phyloP scores from a whole-genome alignment of 2,113 vertebrate genomes.

The Pleuronectes platessa region DNA sequence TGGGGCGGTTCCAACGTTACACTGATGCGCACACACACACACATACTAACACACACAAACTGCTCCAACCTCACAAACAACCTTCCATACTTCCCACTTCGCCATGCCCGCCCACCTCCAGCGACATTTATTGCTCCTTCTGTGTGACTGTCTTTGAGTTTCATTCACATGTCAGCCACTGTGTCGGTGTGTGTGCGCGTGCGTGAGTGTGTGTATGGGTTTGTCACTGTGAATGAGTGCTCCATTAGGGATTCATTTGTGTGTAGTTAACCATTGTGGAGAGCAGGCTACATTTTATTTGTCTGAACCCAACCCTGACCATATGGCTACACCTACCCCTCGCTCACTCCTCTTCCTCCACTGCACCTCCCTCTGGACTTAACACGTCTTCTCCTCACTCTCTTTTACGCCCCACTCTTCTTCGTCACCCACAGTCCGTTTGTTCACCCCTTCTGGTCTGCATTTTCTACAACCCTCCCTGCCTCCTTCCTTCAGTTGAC shows the following conservation, averaged over 20 bases:
- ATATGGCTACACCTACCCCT: constrained; percentile 85
- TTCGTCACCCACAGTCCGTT: constrained; percentile 42
- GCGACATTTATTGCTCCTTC: constrained; percentile 84
- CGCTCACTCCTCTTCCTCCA: constrained; percentile 44
- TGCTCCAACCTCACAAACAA: constrained; percentile 51
- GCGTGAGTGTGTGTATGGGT: constrained; percentile 25
- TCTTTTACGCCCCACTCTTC: neutral
- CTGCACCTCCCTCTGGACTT: constrained; percentile 46
- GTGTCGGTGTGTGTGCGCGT: constrained; percentile 17
- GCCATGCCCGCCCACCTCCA: constrained; percentile 59
- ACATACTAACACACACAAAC: constrained; percentile 49
- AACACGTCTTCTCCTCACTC: constrained; percentile 20
- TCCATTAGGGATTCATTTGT: constrained; percentile 80
- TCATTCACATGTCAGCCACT: constrained; percentile 90
- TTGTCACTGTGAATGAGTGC: constrained; percentile 59
- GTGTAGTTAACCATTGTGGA: constrained; percentile 91
- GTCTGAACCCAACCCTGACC: constrained; percentile 94
- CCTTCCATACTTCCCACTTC: constrained; percentile 57
- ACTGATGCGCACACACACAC: constrained; percentile 47
- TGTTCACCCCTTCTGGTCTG: constrained; percentile 24
- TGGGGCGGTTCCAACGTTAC: constrained; percentile 61
- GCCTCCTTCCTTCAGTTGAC: constrained; percentile 56
- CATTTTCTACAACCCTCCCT: constrained; percentile 34
- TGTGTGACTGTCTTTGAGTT: constrained; percentile 90
- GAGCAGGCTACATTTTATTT: constrained; percentile 90